Evolutionary conservation across 2,888 invertebrate genomes (phyloP).

Genomic region (Ochropleura leucogaster): DNA sequence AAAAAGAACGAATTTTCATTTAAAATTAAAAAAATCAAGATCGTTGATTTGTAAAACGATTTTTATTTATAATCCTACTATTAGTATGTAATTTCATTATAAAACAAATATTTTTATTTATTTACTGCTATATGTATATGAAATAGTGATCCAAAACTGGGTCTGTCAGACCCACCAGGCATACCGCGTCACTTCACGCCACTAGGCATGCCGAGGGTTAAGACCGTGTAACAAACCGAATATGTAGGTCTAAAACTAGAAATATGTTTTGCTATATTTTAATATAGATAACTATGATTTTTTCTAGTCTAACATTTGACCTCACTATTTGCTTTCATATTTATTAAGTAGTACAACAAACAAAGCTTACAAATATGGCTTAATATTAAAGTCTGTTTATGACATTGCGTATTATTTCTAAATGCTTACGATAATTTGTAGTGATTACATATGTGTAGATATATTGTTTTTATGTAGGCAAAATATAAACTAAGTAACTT

Average conservation of each 20-base stretch:
- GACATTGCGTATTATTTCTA: slow-evolving; percentile 18
- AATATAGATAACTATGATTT: slow-evolving; percentile 45
- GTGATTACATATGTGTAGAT: background rate
- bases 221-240: slow-evolving; percentile 16
- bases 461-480: background rate
- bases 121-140: no score
- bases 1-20: no score
- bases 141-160: no score
- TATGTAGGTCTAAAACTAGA: slow-evolving; percentile 52
- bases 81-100: no score
- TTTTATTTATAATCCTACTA: no score
- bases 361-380: slow-evolving; percentile 59
- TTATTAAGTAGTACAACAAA: slow-evolving; percentile 65
- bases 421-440: slow-evolving; percentile 14
- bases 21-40: no score
- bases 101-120: no score
- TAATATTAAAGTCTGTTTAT: slow-evolving; percentile 19
- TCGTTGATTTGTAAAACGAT: no score
- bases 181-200: no score
- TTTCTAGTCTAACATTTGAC: slow-evolving; percentile 68
- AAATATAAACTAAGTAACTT: slow-evolving; percentile 17
- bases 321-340: slow-evolving; percentile 89
- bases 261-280: slow-evolving; percentile 20
- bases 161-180: no score
- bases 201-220: no score